These are phyloP conservation scores for Tapirus terrestris DNA, from an alignment of 2,113 vertebrate species.

Conservation along the genomic window DNA sequence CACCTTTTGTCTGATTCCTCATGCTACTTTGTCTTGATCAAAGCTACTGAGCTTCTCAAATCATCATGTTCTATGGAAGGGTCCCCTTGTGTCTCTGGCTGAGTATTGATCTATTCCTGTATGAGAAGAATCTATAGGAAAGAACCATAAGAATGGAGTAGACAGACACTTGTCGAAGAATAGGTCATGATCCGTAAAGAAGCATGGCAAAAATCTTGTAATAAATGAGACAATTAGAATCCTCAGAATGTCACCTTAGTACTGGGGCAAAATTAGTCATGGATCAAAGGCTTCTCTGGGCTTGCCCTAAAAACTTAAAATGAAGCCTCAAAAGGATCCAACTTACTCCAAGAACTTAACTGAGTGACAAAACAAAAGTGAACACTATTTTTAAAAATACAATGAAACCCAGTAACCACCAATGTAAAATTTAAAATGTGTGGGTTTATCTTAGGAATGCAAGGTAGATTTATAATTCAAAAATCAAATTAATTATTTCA, in stretches of 20 bases:
- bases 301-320: not conserved
- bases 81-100: not conserved
- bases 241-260: not conserved
- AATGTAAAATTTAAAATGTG: not conserved
- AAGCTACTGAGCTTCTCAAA: not conserved
- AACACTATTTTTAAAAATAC: not conserved
- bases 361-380: not conserved
- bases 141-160: not conserved
- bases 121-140: not conserved
- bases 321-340: not conserved
- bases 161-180: not conserved
- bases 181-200: not conserved
- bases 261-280: not conserved
- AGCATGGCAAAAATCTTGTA: not conserved
- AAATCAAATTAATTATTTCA: not conserved
- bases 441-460: not conserved
- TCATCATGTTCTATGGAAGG: not conserved
- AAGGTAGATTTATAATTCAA: not conserved
- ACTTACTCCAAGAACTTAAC: not conserved
- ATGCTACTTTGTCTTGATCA: not conserved
- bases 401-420: not conserved
- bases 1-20: not conserved
- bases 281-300: not conserved
- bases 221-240: not conserved
- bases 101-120: not conserved